These are phyloP conservation scores for Idris sp. DNA, from an alignment of 1,140 invertebrate genomes.

Conservation along the genomic window DNA sequence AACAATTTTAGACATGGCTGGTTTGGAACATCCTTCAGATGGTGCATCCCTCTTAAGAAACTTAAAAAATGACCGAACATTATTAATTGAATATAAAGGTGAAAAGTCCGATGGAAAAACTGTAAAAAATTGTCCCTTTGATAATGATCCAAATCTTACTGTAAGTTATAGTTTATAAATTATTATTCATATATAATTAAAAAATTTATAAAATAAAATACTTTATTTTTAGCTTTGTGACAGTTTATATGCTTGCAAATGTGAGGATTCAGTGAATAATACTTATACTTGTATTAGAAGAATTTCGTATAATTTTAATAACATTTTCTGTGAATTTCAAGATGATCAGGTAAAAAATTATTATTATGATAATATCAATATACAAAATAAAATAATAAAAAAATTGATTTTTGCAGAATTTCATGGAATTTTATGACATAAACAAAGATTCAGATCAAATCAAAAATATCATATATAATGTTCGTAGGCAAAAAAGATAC, in stretches of 20 bases:
- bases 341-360: constrained; percentile 83
- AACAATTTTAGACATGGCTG: constrained; percentile 86
- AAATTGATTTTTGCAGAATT: constrained; percentile 78
- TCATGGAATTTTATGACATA: constrained; percentile 85
- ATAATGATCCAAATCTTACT: constrained; percentile 78
- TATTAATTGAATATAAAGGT: constrained; percentile 89
- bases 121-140: constrained; percentile 80
- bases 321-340: constrained; percentile 87
- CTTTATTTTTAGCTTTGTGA: constrained; percentile 81
- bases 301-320: constrained; percentile 78
- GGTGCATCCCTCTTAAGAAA: constrained; percentile 72
- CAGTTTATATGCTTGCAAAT: constrained; percentile 85
- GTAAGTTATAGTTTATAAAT: constrained; percentile 73
- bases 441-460: constrained; percentile 84
- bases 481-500: no score
- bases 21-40: constrained; percentile 74
- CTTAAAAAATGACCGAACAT: constrained; percentile 74
- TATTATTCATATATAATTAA: not conserved
- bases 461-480: constrained; percentile 80
- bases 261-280: constrained; percentile 90
- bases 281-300: constrained; percentile 88
- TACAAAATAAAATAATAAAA: constrained; percentile 6
- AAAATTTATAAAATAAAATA: not conserved
- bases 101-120: constrained; percentile 81
- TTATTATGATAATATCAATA: constrained; percentile 5